Evolutionary conservation across 2,797 vertebrate genomes (phyloP).

Genomic region (Cuniculus paca): DNA sequence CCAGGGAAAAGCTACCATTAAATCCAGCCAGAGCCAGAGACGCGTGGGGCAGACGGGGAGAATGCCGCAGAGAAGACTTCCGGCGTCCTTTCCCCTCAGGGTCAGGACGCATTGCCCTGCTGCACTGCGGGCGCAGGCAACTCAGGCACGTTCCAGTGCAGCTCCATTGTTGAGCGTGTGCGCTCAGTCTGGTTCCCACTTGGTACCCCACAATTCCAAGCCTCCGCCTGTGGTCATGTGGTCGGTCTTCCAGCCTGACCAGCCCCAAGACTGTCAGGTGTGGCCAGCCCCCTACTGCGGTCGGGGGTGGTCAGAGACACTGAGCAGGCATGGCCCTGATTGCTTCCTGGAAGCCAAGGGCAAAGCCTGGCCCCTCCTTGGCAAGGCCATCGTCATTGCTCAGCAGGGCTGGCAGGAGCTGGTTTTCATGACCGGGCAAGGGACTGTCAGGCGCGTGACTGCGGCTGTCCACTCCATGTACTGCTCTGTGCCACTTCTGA

Average conservation of each 20-base stretch:
- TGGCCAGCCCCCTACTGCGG: not conserved
- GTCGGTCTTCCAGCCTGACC: not conserved
- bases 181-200: not conserved
- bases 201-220: not conserved
- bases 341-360: not conserved
- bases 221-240: not conserved
- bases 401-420: not conserved
- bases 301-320: not conserved
- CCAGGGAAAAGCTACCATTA: no score
- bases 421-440: not conserved
- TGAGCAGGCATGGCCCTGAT: not conserved
- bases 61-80: no score
- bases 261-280: not conserved
- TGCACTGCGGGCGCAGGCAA: rapidly evolving
- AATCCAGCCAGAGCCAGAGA: not conserved
- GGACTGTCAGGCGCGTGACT: rapidly evolving
- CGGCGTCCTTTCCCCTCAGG: rapidly evolving
- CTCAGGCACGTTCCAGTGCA: rapidly evolving
- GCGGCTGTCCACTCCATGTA: rapidly evolving
- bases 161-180: not conserved
- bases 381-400: not conserved
- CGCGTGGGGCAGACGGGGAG: not conserved
- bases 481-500: rapidly evolving
- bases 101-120: not conserved
- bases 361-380: not conserved